A percentile compares a stretch with the other conserved stretches of the same genome.
Conservation (phyloP, 2,797 vertebrate genomes). For the Sebastes trivittatus region DNA sequence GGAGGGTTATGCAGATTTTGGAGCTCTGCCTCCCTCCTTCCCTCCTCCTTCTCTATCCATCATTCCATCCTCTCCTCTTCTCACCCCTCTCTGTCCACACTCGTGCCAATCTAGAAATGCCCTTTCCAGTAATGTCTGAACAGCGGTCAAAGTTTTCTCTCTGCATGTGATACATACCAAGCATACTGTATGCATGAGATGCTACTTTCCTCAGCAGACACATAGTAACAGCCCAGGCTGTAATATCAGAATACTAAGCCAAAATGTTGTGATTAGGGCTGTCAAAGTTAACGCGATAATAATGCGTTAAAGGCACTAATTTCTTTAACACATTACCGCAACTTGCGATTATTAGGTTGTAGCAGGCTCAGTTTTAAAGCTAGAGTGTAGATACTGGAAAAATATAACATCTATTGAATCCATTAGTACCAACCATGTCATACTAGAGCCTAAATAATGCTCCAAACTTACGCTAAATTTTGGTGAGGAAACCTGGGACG, state of each 20-base stretch:
- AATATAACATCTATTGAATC: too few relatives aligned
- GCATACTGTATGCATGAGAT: not conserved
- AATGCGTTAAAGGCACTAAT: too few relatives aligned
- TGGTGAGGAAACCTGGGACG: too few relatives aligned
- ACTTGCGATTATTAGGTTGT: too few relatives aligned
- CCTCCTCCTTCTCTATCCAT: not conserved
- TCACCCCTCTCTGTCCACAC: not conserved
- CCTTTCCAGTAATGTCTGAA: slow-evolving; percentile 4
- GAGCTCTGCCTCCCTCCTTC: slow-evolving; percentile 5
- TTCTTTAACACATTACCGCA: too few relatives aligned
- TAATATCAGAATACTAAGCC: not conserved
- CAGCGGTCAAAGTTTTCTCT: not conserved
- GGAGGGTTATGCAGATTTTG: slow-evolving; percentile 41
- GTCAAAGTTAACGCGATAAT: too few relatives aligned
- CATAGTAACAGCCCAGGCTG: not conserved
- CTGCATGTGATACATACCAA: slow-evolving; percentile 9
- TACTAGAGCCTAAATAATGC: too few relatives aligned
- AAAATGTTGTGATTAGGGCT: not conserved
- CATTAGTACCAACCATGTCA: too few relatives aligned
- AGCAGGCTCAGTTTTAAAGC: too few relatives aligned
- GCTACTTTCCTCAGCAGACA: not conserved
- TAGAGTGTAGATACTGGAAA: too few relatives aligned
- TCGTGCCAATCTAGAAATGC: not conserved
- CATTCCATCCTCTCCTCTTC: not conserved
- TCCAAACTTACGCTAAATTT: too few relatives aligned